Percentiles rank a stretch among this genome's conserved stretches.
Conservation (phyloP, 2,888 invertebrate species). For the Heliconius ethilla region DNA sequence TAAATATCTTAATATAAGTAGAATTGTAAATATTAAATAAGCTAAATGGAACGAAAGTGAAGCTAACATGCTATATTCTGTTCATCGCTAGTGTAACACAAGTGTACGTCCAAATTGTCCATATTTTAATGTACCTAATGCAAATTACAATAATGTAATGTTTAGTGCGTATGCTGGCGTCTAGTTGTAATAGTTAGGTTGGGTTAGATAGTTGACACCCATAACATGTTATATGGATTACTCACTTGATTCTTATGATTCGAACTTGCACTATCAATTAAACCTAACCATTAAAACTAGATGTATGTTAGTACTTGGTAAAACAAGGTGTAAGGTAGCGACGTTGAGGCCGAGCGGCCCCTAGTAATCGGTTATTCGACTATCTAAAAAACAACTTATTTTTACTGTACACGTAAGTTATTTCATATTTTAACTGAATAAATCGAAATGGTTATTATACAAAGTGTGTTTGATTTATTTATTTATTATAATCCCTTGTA, state of each 20-base stretch:
- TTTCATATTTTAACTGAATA: slow-evolving; percentile 83
- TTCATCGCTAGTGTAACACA: slow-evolving; percentile 73
- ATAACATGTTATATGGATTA: neutral
- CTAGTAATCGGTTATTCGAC: slow-evolving; percentile 68
- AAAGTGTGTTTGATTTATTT: slow-evolving; percentile 55
- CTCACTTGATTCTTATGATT: slow-evolving; percentile 7
- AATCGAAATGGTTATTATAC: slow-evolving; percentile 80
- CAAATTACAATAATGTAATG: slow-evolving; percentile 81
- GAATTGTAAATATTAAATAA: slow-evolving; percentile 64
- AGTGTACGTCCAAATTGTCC: slow-evolving; percentile 83
- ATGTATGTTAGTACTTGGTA: slow-evolving; percentile 72
- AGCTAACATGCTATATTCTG: slow-evolving; percentile 63
- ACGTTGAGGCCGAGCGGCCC: slow-evolving; percentile 63
- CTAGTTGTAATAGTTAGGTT: slow-evolving; percentile 13
- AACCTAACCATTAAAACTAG: slow-evolving; percentile 32
- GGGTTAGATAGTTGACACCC: neutral
- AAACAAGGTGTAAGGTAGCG: slow-evolving; percentile 65
- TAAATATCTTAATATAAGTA: slow-evolving; percentile 52
- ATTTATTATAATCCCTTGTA: neutral
- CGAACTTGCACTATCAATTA: neutral
- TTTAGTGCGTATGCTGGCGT: slow-evolving; percentile 72
- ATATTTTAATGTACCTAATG: slow-evolving; percentile 81
- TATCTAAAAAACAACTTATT: slow-evolving; percentile 78
- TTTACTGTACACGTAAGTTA: slow-evolving; percentile 82
- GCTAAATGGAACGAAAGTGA: slow-evolving; percentile 74